Percentiles rank a stretch among this genome's conserved stretches.
Evolutionary conservation across 2,113 vertebrate species (phyloP).

Genomic region (Saccopteryx leptura): DNA sequence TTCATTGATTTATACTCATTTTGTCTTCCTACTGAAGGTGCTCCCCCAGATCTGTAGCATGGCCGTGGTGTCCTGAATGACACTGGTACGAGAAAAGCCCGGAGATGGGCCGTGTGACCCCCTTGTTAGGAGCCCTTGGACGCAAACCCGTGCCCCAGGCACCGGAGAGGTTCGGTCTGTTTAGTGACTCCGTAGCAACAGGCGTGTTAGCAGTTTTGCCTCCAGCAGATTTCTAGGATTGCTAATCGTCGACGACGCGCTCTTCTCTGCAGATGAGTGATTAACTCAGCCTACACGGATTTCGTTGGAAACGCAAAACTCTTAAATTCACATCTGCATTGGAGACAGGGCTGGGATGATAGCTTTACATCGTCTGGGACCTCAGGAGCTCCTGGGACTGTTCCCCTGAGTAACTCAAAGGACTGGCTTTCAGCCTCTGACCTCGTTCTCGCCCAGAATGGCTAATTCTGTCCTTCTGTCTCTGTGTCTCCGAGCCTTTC

Average conservation of each 20-base stretch:
- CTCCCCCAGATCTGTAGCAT: not conserved
- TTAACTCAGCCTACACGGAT: not conserved
- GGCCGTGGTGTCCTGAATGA: not conserved
- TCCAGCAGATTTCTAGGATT: not conserved
- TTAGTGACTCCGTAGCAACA: not conserved
- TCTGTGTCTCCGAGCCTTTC: too few species aligned
- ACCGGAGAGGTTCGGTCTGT: not conserved
- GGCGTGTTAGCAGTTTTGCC: not conserved
- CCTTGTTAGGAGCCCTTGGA: accelerated
- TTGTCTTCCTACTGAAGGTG: not conserved
- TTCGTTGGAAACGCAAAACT: not conserved
- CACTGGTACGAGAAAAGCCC: not conserved
- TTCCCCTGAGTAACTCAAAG: not conserved
- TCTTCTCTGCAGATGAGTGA: not conserved
- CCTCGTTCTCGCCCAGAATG: not conserved
- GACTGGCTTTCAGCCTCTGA: not conserved
- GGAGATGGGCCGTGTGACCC: accelerated
- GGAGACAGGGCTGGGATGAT: not conserved
- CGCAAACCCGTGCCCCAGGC: accelerated
- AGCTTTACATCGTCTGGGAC: not conserved
- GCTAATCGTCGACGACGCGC: not conserved
- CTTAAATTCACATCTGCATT: not conserved
- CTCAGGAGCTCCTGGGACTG: not conserved
- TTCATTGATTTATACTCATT: not conserved
- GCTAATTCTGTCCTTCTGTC: not conserved